Conservation (phyloP, 1,140 invertebrate species). For the Drosophila albomicans region DNA sequence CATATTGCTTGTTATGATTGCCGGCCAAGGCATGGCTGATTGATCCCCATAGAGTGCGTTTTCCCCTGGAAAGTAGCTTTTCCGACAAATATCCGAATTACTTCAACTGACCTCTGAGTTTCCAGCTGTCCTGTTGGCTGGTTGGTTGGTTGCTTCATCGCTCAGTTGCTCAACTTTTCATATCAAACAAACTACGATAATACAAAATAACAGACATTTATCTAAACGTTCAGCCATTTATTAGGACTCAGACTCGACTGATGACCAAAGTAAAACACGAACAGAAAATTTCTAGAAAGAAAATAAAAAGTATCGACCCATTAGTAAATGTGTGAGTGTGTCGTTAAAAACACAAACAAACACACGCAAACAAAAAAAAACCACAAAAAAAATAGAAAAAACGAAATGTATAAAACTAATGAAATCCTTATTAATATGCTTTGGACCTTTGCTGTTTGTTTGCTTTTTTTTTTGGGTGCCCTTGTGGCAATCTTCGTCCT, state of each 20-base stretch:
- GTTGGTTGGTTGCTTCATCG: not conserved
- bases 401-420: conserved; percentile 79
- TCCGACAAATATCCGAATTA: conserved; percentile 44
- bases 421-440: conserved; percentile 84
- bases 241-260: conserved; percentile 46
- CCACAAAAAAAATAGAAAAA: conserved; percentile 8
- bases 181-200: conserved; percentile 75
- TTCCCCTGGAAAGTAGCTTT: conserved; percentile 4
- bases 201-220: conserved; percentile 76
- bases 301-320: conserved; percentile 61
- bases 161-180: conserved; percentile 56
- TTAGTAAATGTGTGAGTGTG: conserved; percentile 38
- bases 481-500: conserved; percentile 50
- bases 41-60: conserved; percentile 42
- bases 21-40: conserved; percentile 21
- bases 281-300: conserved; percentile 28
- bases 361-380: conserved; percentile 4
- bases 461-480: conserved; percentile 43
- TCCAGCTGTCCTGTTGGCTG: conserved; percentile 29
- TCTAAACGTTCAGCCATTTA: conserved; percentile 78
- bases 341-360: conserved; percentile 19
- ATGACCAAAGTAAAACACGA: not conserved
- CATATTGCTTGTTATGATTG: conserved; percentile 19
- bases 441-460: conserved; percentile 76
- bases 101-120: conserved; percentile 28